phyloP scores from a whole-genome alignment of 2,113 vertebrate species.

The Cygnus buccinator region DNA sequence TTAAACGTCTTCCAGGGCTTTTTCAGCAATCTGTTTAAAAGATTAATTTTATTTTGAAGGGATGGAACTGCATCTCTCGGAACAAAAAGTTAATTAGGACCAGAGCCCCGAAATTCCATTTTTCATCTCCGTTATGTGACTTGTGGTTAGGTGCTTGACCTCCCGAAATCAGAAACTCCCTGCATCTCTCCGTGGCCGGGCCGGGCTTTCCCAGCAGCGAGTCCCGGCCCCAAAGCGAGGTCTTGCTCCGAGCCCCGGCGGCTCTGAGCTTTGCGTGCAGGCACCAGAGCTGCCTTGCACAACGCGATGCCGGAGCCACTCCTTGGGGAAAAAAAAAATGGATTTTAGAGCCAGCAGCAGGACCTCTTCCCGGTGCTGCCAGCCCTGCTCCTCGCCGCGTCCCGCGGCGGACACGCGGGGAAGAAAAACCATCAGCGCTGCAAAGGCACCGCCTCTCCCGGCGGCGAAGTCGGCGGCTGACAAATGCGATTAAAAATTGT shows the following conservation, averaged over 20 bases:
- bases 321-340: background rate
- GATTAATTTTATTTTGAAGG: slow-evolving; percentile 54
- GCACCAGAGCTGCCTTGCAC: accelerated
- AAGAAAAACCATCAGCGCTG: background rate
- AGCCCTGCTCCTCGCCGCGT: background rate
- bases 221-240: background rate
- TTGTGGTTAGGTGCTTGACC: slow-evolving; percentile 12
- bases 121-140: slow-evolving; percentile 18
- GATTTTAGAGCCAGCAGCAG: background rate
- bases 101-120: slow-evolving; percentile 61
- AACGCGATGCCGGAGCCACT: accelerated
- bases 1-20: slow-evolving; percentile 3
- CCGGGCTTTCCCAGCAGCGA: background rate
- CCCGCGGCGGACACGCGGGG: background rate
- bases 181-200: background rate
- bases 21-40: slow-evolving; percentile 25
- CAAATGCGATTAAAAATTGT: background rate
- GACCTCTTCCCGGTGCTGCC: background rate
- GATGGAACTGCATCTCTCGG: background rate
- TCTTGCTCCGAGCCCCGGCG: background rate
- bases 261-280: background rate
- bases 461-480: background rate
- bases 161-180: slow-evolving; percentile 15
- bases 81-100: slow-evolving; percentile 65
- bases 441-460: background rate